A percentile compares a stretch with the other conserved stretches of the same genome.
Evolutionary conservation across 2,888 invertebrate species (phyloP).

Genomic region (Caenorhabditis angaria): DNA sequence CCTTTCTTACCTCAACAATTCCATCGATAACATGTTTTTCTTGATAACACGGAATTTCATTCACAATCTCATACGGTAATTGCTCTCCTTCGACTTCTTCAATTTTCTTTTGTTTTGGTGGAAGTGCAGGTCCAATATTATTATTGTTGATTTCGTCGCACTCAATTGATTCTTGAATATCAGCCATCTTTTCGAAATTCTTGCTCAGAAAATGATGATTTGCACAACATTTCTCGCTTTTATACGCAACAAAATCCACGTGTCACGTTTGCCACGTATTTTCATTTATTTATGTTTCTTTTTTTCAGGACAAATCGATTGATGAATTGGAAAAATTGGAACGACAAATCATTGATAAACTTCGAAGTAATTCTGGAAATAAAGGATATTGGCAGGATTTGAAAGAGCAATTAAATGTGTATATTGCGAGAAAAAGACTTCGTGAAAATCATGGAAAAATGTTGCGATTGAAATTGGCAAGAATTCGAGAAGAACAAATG

Average conservation of each 20-base stretch:
- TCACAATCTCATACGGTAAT: constrained; percentile 42
- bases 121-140: constrained; percentile 25
- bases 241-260: constrained; percentile 1
- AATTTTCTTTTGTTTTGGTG: constrained; percentile 5
- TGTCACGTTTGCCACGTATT: no score
- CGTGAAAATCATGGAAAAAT: constrained; percentile 91
- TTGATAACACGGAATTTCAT: constrained; percentile 55
- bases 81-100: constrained; percentile 12
- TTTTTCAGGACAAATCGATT: constrained; percentile 82
- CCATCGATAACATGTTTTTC: constrained; percentile 47
- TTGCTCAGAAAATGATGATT: neutral
- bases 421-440: constrained; percentile 80
- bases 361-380: constrained; percentile 89
- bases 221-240: neutral
- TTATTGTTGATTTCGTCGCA: neutral
- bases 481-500: constrained; percentile 82
- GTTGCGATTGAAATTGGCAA: constrained; percentile 85
- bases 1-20: constrained; percentile 35
- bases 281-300: neutral
- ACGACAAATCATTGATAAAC: constrained; percentile 83
- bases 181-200: constrained; percentile 16
- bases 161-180: constrained; percentile 6
- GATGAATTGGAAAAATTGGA: constrained; percentile 84
- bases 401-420: constrained; percentile 74
- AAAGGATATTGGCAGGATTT: constrained; percentile 98